These are phyloP conservation scores for Anthopleura sola DNA, from an alignment of 64 coral and sea anemone genomes.

Conservation along the genomic window DNA sequence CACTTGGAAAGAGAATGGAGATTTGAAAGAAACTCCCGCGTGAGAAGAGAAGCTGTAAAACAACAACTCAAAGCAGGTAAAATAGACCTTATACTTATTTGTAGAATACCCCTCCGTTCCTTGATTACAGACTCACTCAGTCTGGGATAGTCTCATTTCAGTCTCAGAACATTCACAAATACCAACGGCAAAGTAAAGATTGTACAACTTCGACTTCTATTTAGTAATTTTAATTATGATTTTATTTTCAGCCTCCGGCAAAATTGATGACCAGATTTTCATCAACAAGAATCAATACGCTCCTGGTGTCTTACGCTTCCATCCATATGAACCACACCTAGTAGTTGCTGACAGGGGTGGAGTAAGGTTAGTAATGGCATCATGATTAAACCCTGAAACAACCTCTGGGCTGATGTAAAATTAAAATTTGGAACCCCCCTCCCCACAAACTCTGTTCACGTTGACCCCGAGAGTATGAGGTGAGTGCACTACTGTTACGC, in stretches of 20 bases:
- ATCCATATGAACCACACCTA: conserved; percentile 93
- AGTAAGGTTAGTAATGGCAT: conserved; percentile 58
- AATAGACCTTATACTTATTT: background rate
- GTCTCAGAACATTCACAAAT: too few species aligned
- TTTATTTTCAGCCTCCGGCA: conserved; percentile 40
- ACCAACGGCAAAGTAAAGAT: too few species aligned
- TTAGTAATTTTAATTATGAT: too few species aligned
- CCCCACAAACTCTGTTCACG: too few species aligned
- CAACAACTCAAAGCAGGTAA: conserved; percentile 88
- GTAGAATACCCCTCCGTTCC: background rate
- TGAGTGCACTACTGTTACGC: too few species aligned
- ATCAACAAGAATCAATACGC: conserved; percentile 83
- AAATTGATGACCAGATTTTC: conserved; percentile 97
- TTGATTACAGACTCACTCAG: too few species aligned
- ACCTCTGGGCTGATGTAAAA: too few species aligned
- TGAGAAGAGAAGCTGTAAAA: conserved; percentile 76
- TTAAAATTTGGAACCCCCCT: too few species aligned
- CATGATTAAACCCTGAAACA: too few species aligned
- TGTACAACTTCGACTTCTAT: too few species aligned
- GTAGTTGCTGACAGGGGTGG: conserved; percentile 95
- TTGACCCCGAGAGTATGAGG: too few species aligned
- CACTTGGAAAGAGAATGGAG: conserved; percentile 96
- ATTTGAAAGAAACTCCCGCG: conserved; percentile 90
- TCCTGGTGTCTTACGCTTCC: conserved; percentile 71
- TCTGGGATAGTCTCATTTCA: too few species aligned